phyloP scores from a whole-genome alignment of 2,888 invertebrate species.

The Trachelus troglodyta region DNA sequence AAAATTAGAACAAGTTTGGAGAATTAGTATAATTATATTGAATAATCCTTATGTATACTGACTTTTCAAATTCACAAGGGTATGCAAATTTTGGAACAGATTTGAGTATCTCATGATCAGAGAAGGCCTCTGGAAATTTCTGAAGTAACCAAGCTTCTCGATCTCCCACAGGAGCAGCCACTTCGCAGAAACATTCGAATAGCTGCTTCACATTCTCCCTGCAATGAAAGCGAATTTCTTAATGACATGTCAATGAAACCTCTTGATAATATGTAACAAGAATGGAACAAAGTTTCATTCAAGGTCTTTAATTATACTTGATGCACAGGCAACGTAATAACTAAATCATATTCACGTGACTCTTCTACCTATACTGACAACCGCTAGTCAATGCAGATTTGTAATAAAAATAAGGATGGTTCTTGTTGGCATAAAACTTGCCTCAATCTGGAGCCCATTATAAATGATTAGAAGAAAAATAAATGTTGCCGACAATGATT shows the following conservation, averaged over 20 bases:
- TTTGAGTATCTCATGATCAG: conserved; percentile 85
- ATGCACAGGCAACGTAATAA: neutral
- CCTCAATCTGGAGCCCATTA: conserved; percentile 70
- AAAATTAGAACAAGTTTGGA: conserved; percentile 26
- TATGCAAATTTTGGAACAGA: conserved; percentile 93
- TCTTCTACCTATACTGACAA: neutral
- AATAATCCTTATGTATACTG: conserved; percentile 56
- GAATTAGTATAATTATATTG: neutral
- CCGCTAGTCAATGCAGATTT: neutral
- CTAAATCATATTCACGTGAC: neutral
- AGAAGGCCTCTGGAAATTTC: conserved; percentile 86
- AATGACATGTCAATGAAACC: conserved; percentile 1
- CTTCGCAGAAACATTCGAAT: conserved; percentile 87
- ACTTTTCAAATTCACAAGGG: conserved; percentile 85
- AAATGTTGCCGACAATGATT: conserved; percentile 2
- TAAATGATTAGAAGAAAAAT: conserved; percentile 32
- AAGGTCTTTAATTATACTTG: neutral
- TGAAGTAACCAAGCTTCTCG: conserved; percentile 80
- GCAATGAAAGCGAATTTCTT: conserved; percentile 14
- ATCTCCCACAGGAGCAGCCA: conserved; percentile 75
- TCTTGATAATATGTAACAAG: conserved; percentile 5
- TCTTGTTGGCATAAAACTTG: conserved; percentile 38
- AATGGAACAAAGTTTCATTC: neutral
- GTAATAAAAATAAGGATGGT: conserved; percentile 8
- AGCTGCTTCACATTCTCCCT: conserved; percentile 84